These are phyloP conservation scores for Drosophila maculinotata DNA, from an alignment of 2,888 invertebrate species.

Conservation along the genomic window DNA sequence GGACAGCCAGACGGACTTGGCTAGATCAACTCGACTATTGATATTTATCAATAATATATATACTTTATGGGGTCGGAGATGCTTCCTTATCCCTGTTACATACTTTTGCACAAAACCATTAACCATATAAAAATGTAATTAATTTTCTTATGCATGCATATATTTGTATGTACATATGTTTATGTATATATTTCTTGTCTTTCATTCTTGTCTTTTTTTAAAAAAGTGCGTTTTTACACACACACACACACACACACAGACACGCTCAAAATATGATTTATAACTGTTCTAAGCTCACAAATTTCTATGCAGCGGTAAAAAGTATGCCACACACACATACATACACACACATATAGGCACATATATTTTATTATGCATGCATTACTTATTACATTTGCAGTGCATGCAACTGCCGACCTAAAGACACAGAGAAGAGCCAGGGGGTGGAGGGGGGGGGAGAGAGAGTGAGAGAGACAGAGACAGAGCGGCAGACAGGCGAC, in stretches of 20 bases:
- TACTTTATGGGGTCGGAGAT: no score
- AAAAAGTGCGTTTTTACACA: conserved; percentile 6
- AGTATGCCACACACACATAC: conserved; percentile 45
- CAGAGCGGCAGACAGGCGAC: conserved; percentile 10
- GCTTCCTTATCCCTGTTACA: no score
- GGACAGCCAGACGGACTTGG: no score
- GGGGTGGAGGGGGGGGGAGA: neutral
- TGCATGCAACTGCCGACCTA: conserved; percentile 27
- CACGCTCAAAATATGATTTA: conserved; percentile 46
- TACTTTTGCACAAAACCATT: no score
- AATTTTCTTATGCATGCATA: no score
- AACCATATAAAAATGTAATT: no score
- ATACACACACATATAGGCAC: neutral
- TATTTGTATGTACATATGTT: no score
- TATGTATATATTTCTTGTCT: neutral
- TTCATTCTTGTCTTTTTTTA: neutral
- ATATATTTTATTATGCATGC: conserved; percentile 59
- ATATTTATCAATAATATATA: no score
- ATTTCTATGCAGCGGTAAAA: conserved; percentile 48
- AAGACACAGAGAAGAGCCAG: conserved; percentile 8
- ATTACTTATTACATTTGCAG: conserved; percentile 62
- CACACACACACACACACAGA: conserved; percentile 1
- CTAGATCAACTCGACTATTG: no score
- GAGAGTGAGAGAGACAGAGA: neutral
- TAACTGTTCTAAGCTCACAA: conserved; percentile 44